Evolutionary conservation across 2,113 vertebrate genomes (phyloP), one percentile per base, ranked within the genome.

Genomic region (Oceanodroma tethys): DNA sequence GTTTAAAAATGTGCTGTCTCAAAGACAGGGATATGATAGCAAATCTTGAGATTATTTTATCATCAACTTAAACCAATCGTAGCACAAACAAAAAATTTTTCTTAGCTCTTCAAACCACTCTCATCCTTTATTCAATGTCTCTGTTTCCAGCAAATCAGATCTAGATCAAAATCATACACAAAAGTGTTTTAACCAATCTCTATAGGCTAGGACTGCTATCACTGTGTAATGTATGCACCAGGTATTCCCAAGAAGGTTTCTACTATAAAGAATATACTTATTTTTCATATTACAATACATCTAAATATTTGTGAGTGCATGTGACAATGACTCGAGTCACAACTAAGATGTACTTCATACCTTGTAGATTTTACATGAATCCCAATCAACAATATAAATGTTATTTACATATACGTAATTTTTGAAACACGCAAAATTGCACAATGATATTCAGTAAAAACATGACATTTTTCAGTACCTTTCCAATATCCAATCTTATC

Each of bases 151-250:
- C 30, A 81, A 91, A 91, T 91, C 30, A 56, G 76, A 58, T 48
- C 65, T 56, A 76, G 42, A n/a, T 15, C 6, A 93, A 74, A 78
- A 83, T 15, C 26, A 45, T 1, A 52, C 25, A 70, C 17, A 62
- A 86, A 74, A 45, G 23, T 65, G 20, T 15, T 86, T 76, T 62
- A 73, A 66, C 11, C n/a, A 18, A 32, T 32, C 26, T 52, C 40
- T 48, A 2, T 7, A 78, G 55, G 18, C 18, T 32, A 45, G 22
- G 43, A n/a, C 27, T 34, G 10, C 50, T 86, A 59, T 36, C 36
- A 30, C 10, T 27, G 10, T 15, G 6, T 18, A 78, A 80, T 0
- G 0, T 34, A 34, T 2, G 13, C 23, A 68, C 16, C 30, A 65
- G 15, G 11, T 63, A 52, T 26, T 70, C 30, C n/a, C 45, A 75